Evolutionary conservation across 2,888 invertebrate species (phyloP), one percentile per base, ranked within the genome.

Genomic region (Ochlodes sylvanus): DNA sequence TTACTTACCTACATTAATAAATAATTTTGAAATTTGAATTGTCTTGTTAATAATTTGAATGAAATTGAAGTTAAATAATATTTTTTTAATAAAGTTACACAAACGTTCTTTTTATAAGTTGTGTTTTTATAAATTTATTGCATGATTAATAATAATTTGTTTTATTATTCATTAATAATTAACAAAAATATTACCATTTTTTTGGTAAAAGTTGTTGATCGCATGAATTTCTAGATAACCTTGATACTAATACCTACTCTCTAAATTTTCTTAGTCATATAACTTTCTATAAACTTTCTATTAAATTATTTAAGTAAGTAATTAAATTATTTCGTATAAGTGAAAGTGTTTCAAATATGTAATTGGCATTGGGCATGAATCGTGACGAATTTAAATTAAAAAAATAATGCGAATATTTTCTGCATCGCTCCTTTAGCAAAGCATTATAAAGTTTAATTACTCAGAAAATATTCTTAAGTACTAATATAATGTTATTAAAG

Each of bases 281-380:
- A 41, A 58, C 65, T 66, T 66, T 66, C 66, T 60, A 66, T 41
- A n/a, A 52, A 66, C 58, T 66, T 66, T 66, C 66, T 66, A 54
- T 65, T 32, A 54, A 32, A n/a, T 32, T 66, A 52, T 57, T 57
- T 65, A 38, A 27, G 27, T 5, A 19, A 38, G 41, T 42, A 65
- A 58, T 65, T 65, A 38, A 58, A 65, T 52, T 50, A 65, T 52
- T 52, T 27, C 47, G 41, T 17, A 41, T 9, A 19, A 65, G 65
- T 65, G 65, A 58, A 58, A 58, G 65, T 65, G 38, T 41, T 52
- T 38, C 12, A 2, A 38, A 10, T 12, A n/a, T 17, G 9, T 17
- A 7, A 50, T 7, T 50, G 9, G n/a, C 19, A n/a, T 19, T 19
- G 19, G 5, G 50, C 9, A 50, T 10, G 50, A 50, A 9, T 50